A percentile compares a stretch with the other conserved stretches of the same genome.
These are phyloP conservation scores for Apis laboriosa DNA, from an alignment of 1,140 invertebrate species.

Conservation along the genomic window DNA sequence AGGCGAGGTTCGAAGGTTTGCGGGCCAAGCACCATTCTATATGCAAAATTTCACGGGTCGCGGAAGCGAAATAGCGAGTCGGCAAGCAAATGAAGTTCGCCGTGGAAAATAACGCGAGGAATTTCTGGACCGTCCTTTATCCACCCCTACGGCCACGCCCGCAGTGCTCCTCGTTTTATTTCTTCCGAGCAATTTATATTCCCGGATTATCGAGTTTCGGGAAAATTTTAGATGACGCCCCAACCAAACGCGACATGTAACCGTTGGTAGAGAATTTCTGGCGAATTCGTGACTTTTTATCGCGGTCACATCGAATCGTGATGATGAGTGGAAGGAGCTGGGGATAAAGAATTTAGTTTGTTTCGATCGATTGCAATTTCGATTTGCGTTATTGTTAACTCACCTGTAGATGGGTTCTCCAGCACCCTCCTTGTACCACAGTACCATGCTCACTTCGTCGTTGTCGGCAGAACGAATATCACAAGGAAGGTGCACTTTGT, in stretches of 20 bases:
- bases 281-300: conserved; percentile 11
- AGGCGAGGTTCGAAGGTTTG: conserved; percentile 10
- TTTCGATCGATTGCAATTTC: neutral
- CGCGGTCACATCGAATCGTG: too few relatives aligned
- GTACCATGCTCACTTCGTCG: conserved; percentile 82
- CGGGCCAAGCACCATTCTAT: conserved; percentile 64
- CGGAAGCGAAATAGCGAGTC: conserved; percentile 66
- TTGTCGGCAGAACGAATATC: conserved; percentile 80
- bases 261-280: neutral
- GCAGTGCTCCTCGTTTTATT: conserved; percentile 44
- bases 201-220: conserved; percentile 43
- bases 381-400: conserved; percentile 26
- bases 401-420: conserved; percentile 83
- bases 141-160: neutral
- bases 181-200: conserved; percentile 47
- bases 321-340: too few relatives aligned
- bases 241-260: neutral
- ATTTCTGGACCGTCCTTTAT: conserved; percentile 43
- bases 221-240: conserved; percentile 22
- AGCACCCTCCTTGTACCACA: conserved; percentile 83
- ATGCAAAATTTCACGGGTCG: conserved; percentile 74
- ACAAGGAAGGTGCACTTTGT: conserved; percentile 82
- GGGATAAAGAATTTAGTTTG: too few relatives aligned
- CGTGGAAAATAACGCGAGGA: conserved; percentile 64
- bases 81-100: conserved; percentile 58